phyloP scores from a whole-genome alignment of 1,140 invertebrate genomes.

The Zaprionus gabonicus region DNA sequence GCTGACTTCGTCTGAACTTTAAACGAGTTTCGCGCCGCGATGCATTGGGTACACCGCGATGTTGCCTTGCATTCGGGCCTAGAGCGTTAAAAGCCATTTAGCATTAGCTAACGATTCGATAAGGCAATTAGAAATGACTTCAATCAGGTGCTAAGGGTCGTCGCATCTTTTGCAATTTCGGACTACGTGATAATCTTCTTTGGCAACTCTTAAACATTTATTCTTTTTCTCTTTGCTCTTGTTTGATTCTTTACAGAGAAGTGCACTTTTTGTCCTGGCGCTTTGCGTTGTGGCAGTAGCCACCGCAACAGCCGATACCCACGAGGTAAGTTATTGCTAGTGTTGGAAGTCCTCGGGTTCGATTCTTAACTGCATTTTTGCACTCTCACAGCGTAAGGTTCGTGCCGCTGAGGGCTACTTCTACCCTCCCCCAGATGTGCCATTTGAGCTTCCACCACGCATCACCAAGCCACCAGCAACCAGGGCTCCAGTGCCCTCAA shows the following conservation, averaged over 20 bases:
- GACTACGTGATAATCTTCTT: slow-evolving; percentile 18
- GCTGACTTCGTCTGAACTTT: slow-evolving; percentile 68
- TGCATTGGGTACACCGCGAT: slow-evolving; percentile 18
- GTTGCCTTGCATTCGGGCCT: slow-evolving; percentile 51
- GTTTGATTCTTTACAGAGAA: slow-evolving; percentile 66
- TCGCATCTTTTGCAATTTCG: slow-evolving; percentile 32
- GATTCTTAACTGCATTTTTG: neutral
- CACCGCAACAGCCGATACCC: slow-evolving; percentile 66
- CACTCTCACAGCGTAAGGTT: slow-evolving; percentile 60
- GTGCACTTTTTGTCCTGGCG: slow-evolving; percentile 79
- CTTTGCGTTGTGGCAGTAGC: slow-evolving; percentile 78
- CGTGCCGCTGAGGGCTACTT: slow-evolving; percentile 74
- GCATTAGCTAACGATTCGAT: slow-evolving; percentile 71
- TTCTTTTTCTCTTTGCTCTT: slow-evolving; percentile 17
- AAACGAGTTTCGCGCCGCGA: slow-evolving; percentile 46
- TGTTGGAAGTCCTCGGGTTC: neutral
- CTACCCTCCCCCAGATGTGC: slow-evolving; percentile 70
- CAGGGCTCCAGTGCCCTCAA: slow-evolving; percentile 39
- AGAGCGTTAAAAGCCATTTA: slow-evolving; percentile 64
- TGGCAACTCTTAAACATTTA: slow-evolving; percentile 13
- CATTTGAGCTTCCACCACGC: slow-evolving; percentile 68
- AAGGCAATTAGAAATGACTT: slow-evolving; percentile 58
- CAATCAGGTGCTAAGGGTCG: slow-evolving; percentile 52
- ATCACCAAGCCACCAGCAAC: slow-evolving; percentile 57
- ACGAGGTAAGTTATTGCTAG: slow-evolving; percentile 65